phyloP scores from a whole-genome alignment of 92 coral and sea anemone species.

The Palythoa grandis region DNA sequence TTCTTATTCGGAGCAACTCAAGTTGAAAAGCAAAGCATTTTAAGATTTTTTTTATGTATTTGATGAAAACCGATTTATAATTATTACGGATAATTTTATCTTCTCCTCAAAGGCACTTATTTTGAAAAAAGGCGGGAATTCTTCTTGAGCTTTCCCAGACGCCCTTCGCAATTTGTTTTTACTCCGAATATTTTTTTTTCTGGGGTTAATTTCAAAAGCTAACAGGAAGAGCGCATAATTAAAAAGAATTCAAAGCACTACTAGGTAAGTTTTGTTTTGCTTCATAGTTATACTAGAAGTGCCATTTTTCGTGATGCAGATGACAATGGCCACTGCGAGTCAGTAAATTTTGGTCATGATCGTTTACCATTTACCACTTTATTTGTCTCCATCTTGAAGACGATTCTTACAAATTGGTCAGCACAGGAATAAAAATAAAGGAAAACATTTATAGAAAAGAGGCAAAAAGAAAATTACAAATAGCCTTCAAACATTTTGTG shows the following conservation, averaged over 20 bases:
- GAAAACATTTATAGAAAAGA: too few relatives aligned
- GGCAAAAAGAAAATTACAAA: too few relatives aligned
- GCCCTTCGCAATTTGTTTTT: background rate
- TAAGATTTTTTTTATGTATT: background rate
- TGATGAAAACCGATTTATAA: background rate
- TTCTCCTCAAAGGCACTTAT: background rate
- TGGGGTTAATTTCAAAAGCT: background rate
- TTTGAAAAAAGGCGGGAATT: constrained; percentile 15
- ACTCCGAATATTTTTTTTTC: background rate
- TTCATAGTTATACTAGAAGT: background rate
- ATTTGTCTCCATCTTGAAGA: too few relatives aligned
- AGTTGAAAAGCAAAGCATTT: background rate
- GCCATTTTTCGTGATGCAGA: too few relatives aligned
- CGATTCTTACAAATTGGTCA: too few relatives aligned
- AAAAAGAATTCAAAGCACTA: background rate
- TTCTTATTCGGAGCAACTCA: background rate
- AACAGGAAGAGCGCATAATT: background rate
- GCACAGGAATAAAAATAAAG: too few relatives aligned
- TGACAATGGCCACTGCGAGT: too few relatives aligned
- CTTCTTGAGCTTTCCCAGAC: background rate
- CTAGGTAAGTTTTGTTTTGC: background rate
- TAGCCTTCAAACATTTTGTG: too few relatives aligned
- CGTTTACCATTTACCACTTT: too few relatives aligned
- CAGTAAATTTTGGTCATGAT: too few relatives aligned
- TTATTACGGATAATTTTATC: background rate